Evolutionary conservation across 2,797 vertebrate species (phyloP).

Genomic region (Typhlichthys eigenmanni): DNA sequence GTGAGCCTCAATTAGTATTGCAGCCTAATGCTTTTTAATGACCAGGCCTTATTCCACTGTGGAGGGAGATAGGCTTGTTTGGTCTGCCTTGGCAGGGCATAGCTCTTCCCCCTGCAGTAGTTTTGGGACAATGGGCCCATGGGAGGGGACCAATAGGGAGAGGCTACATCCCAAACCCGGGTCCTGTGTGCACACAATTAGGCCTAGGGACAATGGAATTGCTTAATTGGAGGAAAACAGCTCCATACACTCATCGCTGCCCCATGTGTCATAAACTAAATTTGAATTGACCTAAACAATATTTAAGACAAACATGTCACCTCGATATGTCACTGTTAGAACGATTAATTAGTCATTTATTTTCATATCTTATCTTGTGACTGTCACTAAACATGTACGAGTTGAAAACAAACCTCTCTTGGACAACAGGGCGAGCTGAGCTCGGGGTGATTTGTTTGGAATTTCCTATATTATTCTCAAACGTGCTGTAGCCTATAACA

Average conservation of each 20-base stretch:
- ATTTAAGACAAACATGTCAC: conserved; percentile 9
- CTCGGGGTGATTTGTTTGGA: conserved; percentile 27
- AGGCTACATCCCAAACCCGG: conserved; percentile 62
- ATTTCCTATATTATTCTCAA: conserved; percentile 44
- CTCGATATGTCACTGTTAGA: not conserved
- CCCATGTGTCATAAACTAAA: conserved; percentile 44
- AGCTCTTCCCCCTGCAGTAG: conserved; percentile 63
- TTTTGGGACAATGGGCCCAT: conserved; percentile 71
- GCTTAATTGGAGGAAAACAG: conserved; percentile 80
- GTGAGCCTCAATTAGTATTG: conserved; percentile 55
- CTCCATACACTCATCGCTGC: conserved; percentile 60
- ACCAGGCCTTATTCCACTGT: conserved; percentile 62
- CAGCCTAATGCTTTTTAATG: conserved; percentile 63
- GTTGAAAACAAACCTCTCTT: conserved; percentile 34
- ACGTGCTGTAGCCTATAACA: conserved; percentile 1
- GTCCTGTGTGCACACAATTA: conserved; percentile 76
- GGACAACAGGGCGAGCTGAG: conserved; percentile 58
- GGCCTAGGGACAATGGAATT: conserved; percentile 70
- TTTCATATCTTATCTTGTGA: conserved; percentile 64
- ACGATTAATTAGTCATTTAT: conserved; percentile 39
- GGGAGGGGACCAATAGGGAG: conserved; percentile 73
- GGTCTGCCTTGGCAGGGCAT: conserved; percentile 66
- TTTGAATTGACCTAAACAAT: conserved; percentile 22
- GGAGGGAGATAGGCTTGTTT: conserved; percentile 56
- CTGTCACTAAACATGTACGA: conserved; percentile 35